A percentile compares a stretch with the other conserved stretches of the same genome.
Evolutionary conservation across 2,797 vertebrate genomes (phyloP).

Genomic region (Cirrhinus molitorella): DNA sequence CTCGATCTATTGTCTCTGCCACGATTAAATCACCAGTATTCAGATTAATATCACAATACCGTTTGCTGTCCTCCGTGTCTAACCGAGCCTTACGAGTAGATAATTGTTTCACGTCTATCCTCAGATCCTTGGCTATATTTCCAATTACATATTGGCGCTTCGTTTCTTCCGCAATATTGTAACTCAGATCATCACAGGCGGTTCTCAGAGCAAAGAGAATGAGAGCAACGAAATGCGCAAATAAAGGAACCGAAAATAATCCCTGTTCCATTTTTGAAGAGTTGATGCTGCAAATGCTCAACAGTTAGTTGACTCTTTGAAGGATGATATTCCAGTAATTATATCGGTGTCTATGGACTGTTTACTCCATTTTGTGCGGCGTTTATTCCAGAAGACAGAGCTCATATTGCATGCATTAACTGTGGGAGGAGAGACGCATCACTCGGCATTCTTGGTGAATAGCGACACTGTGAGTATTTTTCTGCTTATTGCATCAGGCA

Average conservation of each 20-base stretch:
- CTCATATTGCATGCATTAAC: background rate
- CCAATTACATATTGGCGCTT: conserved; percentile 51
- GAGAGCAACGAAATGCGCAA: background rate
- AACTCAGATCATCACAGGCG: conserved; percentile 41
- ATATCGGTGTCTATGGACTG: accelerated
- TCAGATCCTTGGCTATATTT: conserved; percentile 56
- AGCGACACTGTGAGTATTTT: conserved; percentile 56
- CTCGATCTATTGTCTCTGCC: conserved; percentile 58
- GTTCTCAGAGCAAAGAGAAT: background rate
- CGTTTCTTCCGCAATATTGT: conserved; percentile 49
- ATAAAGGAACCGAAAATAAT: background rate
- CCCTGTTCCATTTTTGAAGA: background rate
- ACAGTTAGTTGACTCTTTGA: background rate
- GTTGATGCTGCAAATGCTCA: background rate
- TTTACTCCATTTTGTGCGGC: conserved; percentile 57
- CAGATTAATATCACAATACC: conserved; percentile 58
- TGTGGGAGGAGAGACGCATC: background rate
- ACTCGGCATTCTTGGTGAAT: conserved; percentile 43
- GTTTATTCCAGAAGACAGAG: conserved; percentile 3
- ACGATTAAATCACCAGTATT: conserved; percentile 60
- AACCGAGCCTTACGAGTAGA: conserved; percentile 65
- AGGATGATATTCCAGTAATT: background rate
- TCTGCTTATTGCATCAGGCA: background rate
- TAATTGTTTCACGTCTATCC: conserved; percentile 57
- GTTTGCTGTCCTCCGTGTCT: conserved; percentile 63